phyloP scores from a whole-genome alignment of 2,888 invertebrate species.

The Ennomos fuscantarius region DNA sequence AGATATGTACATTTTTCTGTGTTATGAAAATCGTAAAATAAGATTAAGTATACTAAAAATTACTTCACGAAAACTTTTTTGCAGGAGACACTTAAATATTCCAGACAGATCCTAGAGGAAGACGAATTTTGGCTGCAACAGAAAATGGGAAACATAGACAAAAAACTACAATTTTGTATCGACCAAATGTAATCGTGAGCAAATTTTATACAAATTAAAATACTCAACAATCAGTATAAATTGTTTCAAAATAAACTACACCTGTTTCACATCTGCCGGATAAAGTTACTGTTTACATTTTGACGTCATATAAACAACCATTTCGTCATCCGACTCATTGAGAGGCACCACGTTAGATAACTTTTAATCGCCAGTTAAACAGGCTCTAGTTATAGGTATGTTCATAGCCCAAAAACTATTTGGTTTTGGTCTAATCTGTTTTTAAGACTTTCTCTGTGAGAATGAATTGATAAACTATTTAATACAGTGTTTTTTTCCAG shows the following conservation, averaged over 20 bases:
- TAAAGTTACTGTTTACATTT: conserved; percentile 7
- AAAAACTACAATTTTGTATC: conserved; percentile 67
- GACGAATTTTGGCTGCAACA: conserved; percentile 65
- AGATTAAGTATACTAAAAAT: too few relatives aligned
- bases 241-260: conserved; percentile 15
- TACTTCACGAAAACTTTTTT: conserved; percentile 15
- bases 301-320: neutral
- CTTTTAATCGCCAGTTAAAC: too few relatives aligned
- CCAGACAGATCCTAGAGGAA: conserved; percentile 59
- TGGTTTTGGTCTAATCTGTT: too few relatives aligned
- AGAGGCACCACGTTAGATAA: too few relatives aligned
- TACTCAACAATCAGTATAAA: conserved; percentile 22
- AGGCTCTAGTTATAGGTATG: too few relatives aligned
- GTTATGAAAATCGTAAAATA: too few relatives aligned
- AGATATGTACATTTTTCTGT: too few relatives aligned
- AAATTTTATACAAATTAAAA: conserved; percentile 27
- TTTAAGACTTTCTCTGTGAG: too few relatives aligned
- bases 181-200: conserved; percentile 59
- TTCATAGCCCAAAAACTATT: too few relatives aligned
- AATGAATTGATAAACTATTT: too few relatives aligned
- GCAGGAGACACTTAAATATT: conserved; percentile 57
- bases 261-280: conserved; percentile 14
- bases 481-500: conserved; percentile 23
- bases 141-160: conserved; percentile 65
- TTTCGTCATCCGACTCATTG: too few relatives aligned